Conservation (phyloP, 2,888 invertebrate species). For the Furcula furcula region DNA sequence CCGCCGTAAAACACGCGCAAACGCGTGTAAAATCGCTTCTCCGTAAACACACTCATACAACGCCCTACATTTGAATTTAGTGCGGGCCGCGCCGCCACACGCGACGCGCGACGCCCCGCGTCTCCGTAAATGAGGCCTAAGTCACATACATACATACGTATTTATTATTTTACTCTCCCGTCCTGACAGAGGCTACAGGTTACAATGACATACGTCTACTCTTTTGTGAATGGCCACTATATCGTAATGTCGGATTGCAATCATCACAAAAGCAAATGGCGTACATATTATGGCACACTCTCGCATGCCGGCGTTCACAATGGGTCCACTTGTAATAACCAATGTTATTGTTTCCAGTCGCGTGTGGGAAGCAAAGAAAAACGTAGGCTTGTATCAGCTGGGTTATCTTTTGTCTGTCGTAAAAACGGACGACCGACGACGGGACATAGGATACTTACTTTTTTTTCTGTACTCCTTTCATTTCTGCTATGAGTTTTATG, state of each 20-base stretch:
- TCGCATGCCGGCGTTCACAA: slow-evolving; percentile 8
- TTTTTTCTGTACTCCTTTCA: neutral
- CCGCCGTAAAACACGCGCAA: too few species aligned
- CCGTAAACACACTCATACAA: too few species aligned
- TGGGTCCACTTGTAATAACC: slow-evolving; percentile 14
- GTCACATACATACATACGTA: too few species aligned
- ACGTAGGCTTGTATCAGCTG: slow-evolving; percentile 12
- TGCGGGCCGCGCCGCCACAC: too few species aligned
- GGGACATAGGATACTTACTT: slow-evolving; percentile 7
- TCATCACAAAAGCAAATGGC: neutral
- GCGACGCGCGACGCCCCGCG: too few species aligned
- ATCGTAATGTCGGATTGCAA: neutral
- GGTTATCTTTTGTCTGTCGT: slow-evolving; percentile 15
- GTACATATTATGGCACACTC: neutral
- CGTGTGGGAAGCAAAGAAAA: slow-evolving; percentile 17
- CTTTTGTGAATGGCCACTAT: too few species aligned
- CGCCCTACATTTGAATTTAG: too few species aligned
- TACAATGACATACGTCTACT: too few species aligned
- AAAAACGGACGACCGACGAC: slow-evolving; percentile 10
- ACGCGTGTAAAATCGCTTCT: too few species aligned
- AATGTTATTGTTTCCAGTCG: slow-evolving; percentile 18
- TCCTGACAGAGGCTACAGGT: too few species aligned
- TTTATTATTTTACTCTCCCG: too few species aligned
- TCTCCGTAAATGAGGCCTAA: too few species aligned
- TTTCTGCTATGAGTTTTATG: neutral